These are phyloP conservation scores for Carassius carassius DNA, from an alignment of 2,113 vertebrate genomes.

Conservation along the genomic window DNA sequence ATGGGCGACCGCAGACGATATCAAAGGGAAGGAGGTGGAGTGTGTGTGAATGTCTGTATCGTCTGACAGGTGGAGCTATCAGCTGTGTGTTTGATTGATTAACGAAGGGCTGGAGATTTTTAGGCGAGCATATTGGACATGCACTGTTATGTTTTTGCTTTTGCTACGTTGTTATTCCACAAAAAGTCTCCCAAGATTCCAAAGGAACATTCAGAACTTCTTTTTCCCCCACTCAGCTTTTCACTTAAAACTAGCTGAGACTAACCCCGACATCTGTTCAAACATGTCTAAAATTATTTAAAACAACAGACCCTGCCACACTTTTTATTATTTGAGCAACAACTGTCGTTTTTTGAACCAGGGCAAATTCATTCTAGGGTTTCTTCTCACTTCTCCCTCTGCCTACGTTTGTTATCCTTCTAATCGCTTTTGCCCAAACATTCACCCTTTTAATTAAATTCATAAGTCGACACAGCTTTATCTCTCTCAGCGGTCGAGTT, in stretches of 20 bases:
- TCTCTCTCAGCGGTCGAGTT: conserved; percentile 28
- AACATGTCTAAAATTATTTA: conserved; percentile 60
- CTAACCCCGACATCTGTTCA: conserved; percentile 58
- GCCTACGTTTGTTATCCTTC: conserved; percentile 46
- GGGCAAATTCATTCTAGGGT: conserved; percentile 55
- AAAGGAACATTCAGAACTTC: background rate
- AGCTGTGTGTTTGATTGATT: conserved; percentile 57
- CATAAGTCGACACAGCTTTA: conserved; percentile 38
- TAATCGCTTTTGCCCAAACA: conserved; percentile 46
- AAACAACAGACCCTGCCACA: conserved; percentile 51
- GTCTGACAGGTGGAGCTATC: conserved; percentile 49
- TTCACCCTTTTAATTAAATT: conserved; percentile 53
- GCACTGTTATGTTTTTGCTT: background rate
- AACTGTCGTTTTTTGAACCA: conserved; percentile 46
- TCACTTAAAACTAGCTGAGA: conserved; percentile 28
- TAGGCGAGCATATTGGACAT: conserved; percentile 27
- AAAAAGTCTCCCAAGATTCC: background rate
- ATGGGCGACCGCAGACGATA: conserved; percentile 28
- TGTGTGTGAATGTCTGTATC: background rate
- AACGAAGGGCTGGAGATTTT: conserved; percentile 53
- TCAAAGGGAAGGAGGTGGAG: background rate
- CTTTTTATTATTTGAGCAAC: conserved; percentile 55
- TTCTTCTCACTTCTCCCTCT: conserved; percentile 47
- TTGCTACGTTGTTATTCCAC: background rate
- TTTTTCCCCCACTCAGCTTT: conserved; percentile 17